phyloP scores from a whole-genome alignment of 30 jellyfish, hydroid and myxozoan genomes.

The Sanderia malayensis region DNA sequence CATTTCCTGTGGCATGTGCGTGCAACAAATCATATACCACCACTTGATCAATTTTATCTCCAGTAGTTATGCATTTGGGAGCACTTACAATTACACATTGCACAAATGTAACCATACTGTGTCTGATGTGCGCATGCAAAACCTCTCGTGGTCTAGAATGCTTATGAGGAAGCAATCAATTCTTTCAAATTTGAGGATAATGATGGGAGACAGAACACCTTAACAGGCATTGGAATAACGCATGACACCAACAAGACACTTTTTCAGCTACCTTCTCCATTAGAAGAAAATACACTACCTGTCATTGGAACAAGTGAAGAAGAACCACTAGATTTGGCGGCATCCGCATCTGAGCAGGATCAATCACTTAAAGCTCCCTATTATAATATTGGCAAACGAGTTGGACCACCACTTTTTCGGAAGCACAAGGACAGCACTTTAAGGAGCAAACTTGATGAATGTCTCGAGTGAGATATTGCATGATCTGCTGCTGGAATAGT shows the following conservation, averaged over 20 bases:
- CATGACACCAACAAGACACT: constrained; percentile 26
- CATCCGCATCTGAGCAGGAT: neutral
- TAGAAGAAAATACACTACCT: neutral
- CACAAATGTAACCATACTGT: neutral
- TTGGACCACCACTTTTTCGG: neutral
- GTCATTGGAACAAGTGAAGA: neutral
- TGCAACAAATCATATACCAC: too few species aligned
- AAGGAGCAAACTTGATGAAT: neutral
- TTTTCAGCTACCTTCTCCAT: neutral
- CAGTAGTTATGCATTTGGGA: too few species aligned
- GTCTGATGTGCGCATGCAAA: neutral
- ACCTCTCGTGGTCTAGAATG: neutral
- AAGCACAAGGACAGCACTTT: neutral
- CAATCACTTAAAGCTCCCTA: neutral
- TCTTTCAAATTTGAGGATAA: neutral
- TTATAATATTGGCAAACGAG: neutral
- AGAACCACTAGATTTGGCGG: neutral
- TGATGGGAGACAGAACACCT: neutral
- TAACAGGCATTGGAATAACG: neutral
- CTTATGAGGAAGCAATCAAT: neutral
- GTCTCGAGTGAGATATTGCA: neutral
- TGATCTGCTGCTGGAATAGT: neutral
- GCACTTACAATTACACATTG: too few species aligned
- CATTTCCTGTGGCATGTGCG: too few species aligned
- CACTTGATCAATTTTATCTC: too few species aligned